phyloP scores from a whole-genome alignment of 2,888 invertebrate genomes.

The Caradrina kadenii region DNA sequence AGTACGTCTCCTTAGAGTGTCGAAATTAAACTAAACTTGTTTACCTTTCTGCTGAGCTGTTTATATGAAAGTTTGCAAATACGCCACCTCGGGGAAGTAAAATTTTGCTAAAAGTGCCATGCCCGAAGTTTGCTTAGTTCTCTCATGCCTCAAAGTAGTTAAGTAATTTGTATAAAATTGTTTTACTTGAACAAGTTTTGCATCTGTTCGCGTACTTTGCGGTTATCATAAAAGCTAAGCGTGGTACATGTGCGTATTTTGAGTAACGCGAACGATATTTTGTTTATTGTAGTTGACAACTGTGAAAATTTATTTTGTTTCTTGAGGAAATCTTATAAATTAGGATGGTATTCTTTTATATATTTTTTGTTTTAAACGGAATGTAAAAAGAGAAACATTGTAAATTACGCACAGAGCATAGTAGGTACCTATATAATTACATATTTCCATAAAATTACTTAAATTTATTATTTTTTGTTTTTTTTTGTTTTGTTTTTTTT shows the following conservation, averaged over 20 bases:
- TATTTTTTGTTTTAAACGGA: no score
- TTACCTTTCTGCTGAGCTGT: constrained; percentile 82
- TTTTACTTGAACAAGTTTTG: constrained; percentile 58
- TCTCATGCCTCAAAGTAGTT: constrained; percentile 66
- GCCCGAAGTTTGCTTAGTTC: constrained; percentile 71
- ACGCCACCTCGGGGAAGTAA: constrained; percentile 78
- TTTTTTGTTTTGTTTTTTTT: no score
- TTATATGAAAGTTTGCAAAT: constrained; percentile 84
- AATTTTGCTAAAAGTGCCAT: constrained; percentile 78
- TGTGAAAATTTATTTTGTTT: neutral
- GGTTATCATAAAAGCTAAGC: constrained; percentile 42
- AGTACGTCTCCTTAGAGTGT: constrained; percentile 82
- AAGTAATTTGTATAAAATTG: constrained; percentile 67
- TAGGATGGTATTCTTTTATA: no score
- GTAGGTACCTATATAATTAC: no score
- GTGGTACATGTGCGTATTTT: constrained; percentile 3
- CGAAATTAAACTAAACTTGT: constrained; percentile 87
- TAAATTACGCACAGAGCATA: no score
- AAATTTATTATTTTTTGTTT: no score
- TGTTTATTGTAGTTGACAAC: neutral
- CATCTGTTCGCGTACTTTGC: constrained; percentile 48
- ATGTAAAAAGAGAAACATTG: no score
- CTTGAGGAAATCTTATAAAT: no score
- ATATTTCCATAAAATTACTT: no score
- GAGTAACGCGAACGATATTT: neutral